phyloP scores from a whole-genome alignment of 2,888 invertebrate genomes.

The Agriopis leucophaearia region DNA sequence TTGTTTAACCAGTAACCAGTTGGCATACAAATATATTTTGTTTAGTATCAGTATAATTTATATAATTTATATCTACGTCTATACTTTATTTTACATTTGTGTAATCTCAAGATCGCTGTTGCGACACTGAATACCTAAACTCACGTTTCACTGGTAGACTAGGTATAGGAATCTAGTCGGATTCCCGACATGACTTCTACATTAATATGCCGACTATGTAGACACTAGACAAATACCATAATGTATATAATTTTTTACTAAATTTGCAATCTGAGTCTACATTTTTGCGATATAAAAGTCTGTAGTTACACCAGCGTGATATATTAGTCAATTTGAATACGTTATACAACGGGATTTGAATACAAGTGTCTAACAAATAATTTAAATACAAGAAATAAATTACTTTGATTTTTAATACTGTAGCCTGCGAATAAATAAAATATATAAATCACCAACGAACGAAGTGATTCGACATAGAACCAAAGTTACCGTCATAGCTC shows the following conservation, averaged over 20 bases:
- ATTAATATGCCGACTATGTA: conserved; percentile 34
- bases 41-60: neutral
- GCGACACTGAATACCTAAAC: conserved; percentile 36
- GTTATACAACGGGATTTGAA: conserved; percentile 11
- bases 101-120: conserved; percentile 25
- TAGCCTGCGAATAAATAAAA: too few species aligned
- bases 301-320: conserved; percentile 11
- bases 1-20: conserved; percentile 8
- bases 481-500: too few species aligned
- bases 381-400: conserved; percentile 3
- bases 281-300: conserved; percentile 26
- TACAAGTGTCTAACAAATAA: neutral
- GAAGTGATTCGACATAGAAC: too few species aligned
- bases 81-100: conserved; percentile 5
- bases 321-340: conserved; percentile 21
- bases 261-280: conserved; percentile 24
- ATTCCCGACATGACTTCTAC: conserved; percentile 14
- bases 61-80: neutral
- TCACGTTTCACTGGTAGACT: conserved; percentile 12
- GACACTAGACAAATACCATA: conserved; percentile 19
- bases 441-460: too few species aligned
- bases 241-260: conserved; percentile 27
- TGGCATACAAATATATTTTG: conserved; percentile 25
- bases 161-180: conserved; percentile 19
- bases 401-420: neutral